Base-by-base conservation (phyloP, 2,113 vertebrate species). In the Hippocampus zosterae region DNA sequence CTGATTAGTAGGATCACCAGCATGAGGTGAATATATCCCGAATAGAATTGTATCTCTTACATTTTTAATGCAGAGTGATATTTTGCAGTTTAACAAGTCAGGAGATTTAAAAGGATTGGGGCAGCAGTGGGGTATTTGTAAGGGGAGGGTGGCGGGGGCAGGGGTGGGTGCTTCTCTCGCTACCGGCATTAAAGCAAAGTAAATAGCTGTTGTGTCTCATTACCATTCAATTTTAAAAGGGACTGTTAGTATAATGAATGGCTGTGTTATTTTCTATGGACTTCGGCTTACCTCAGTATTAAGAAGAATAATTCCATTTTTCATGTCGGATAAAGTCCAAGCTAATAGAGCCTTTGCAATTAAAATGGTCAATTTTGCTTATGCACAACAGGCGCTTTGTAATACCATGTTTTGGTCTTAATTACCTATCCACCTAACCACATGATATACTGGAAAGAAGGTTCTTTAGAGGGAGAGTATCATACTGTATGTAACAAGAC, bases 401-500 rank as follows among this genome's bases (percentile, higher is more conserved):
- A 84, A 70, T 78, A 85, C 81, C 42, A 71, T 75, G 79, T 85
- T 86, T 82, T 77, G 79, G 77, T 80, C 79, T 89, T 89, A 90
- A 91, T 90, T 91, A 89, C 87, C 87, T 77, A 83, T n/a, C 85
- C 85, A 87, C n/a, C n/a, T 88, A 88, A 84, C 81, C 75, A 75
- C 80, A 73, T 85, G 84, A 89, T 91, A 88, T 88, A 91, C 41
- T 76, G 78, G 71, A 60, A 70, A 65, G 75, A 68, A 64, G 72
- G 60, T 84, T 76, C 69, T 76, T 81, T 80, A 79, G 83, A 67
- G 73, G 67, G 75, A 87, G 83, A 85, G 85, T 79, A 64, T 80
- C 80, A 83, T 85, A 88, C 81, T 79, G 57, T 60, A 33, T 16
- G 27, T 87, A 88, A 89, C 82, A 83, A 84, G 87, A 83, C 44